phyloP scores from a whole-genome alignment of 1,140 invertebrate species.

The Nautilus pompilius region DNA sequence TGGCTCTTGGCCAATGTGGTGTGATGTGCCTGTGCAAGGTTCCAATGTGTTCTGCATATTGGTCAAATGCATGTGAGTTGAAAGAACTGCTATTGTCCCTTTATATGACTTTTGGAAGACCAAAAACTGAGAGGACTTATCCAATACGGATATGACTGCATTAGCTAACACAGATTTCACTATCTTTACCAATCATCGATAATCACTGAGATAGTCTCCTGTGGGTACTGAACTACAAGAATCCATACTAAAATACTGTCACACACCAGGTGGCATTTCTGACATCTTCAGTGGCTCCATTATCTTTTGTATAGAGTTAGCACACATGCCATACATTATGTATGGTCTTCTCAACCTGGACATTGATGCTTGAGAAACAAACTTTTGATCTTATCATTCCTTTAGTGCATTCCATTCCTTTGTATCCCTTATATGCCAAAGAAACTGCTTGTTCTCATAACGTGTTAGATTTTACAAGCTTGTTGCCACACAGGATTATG shows the following conservation, averaged over 20 bases:
- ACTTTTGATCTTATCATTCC: no score
- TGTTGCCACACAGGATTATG: conserved; percentile 6
- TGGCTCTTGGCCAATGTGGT: conserved; percentile 15
- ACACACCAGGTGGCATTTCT: conserved; percentile 19
- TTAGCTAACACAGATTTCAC: conserved; percentile 24
- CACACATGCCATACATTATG: conserved; percentile 3
- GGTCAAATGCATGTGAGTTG: conserved; percentile 9
- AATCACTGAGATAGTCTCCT: conserved; percentile 31
- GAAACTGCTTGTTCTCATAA: background rate
- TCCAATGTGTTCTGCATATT: conserved; percentile 11
- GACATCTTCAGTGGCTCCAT: conserved; percentile 16
- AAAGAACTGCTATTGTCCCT: conserved; percentile 24
- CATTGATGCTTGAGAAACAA: conserved; percentile 7
- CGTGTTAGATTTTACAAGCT: conserved; percentile 7
- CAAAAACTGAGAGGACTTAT: conserved; percentile 15
- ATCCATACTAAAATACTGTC: conserved; percentile 31
- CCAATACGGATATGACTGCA: conserved; percentile 5
- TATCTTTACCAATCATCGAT: conserved; percentile 39
- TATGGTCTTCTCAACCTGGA: conserved; percentile 6
- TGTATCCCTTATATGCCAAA: conserved; percentile 4
- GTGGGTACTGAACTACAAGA: conserved; percentile 35
- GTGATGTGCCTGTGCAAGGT: conserved; percentile 13
- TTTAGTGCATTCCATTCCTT: no score
- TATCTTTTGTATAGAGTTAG: conserved; percentile 9
- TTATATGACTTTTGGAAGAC: conserved; percentile 18